phyloP scores from a whole-genome alignment of 2,888 invertebrate species.

The Platycheirus albimanus region DNA sequence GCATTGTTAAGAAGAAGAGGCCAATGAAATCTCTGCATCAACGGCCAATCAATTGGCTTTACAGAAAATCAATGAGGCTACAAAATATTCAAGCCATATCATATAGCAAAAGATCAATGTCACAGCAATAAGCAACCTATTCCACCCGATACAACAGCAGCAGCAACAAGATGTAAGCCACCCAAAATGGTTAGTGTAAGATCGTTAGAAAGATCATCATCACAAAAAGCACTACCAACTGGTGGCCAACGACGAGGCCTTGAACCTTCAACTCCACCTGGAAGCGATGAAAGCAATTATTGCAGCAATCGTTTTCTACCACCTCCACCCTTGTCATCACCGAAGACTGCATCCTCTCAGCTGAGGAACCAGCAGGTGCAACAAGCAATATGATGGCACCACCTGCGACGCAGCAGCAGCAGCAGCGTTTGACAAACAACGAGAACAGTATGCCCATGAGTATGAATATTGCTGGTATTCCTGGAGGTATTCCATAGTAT shows the following conservation, averaged over 20 bases:
- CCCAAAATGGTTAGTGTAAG: conserved; percentile 32
- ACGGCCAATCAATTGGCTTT: conserved; percentile 2
- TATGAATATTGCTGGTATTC: conserved; percentile 58
- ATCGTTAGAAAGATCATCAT: conserved; percentile 41
- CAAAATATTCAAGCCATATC: not conserved
- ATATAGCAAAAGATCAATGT: conserved; percentile 9
- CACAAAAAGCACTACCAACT: conserved; percentile 4
- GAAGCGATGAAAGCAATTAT: conserved; percentile 56
- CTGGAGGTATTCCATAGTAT: conserved; percentile 59
- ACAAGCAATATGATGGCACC: conserved; percentile 43
- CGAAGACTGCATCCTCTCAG: conserved; percentile 11
- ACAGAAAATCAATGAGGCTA: not conserved
- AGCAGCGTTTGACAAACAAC: conserved; percentile 38
- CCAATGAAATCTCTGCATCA: not conserved
- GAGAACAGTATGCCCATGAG: conserved; percentile 61
- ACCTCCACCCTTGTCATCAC: not conserved
- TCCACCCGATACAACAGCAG: not conserved
- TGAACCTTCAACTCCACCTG: conserved; percentile 24
- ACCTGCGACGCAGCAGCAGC: too few species aligned
- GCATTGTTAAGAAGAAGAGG: not conserved
- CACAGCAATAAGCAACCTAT: not conserved
- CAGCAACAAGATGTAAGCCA: conserved; percentile 11
- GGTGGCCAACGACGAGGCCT: too few species aligned
- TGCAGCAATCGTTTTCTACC: conserved; percentile 48
- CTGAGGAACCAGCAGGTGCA: conserved; percentile 43